A percentile compares a stretch with the other conserved stretches of the same genome.
Evolutionary conservation across 2,797 vertebrate genomes (phyloP).

Genomic region (Poliocrania exsul): DNA sequence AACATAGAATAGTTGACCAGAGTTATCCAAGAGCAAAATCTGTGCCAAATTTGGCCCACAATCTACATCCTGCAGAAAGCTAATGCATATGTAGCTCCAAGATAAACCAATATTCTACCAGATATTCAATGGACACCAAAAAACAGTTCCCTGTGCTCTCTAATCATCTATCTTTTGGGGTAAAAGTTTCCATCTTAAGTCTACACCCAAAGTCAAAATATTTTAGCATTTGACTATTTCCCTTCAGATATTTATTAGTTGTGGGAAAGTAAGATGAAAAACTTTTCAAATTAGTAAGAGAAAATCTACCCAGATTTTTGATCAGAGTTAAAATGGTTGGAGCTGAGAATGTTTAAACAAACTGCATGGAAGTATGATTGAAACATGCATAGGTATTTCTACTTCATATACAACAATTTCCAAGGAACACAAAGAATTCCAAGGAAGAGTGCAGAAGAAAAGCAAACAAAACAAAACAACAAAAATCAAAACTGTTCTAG

Average conservation of each 20-base stretch:
- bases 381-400: background rate
- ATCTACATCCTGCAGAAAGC: background rate
- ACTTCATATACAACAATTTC: background rate
- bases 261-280: background rate
- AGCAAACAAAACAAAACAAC: background rate
- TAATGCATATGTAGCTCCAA: background rate
- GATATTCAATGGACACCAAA: background rate
- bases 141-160: background rate
- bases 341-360: background rate
- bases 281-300: background rate
- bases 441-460: background rate
- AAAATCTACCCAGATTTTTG: background rate
- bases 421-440: background rate
- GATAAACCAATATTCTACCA: background rate
- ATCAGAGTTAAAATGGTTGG: background rate
- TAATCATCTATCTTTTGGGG: background rate
- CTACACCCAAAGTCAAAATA: background rate
- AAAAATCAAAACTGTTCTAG: background rate
- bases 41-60: background rate
- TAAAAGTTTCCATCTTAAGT: background rate
- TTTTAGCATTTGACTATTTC: background rate
- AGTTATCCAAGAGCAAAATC: background rate
- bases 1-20: background rate
- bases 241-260: background rate
- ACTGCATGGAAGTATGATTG: background rate